Base-by-base conservation (phyloP, 2,113 vertebrate species). In the Smithornis capensis region DNA sequence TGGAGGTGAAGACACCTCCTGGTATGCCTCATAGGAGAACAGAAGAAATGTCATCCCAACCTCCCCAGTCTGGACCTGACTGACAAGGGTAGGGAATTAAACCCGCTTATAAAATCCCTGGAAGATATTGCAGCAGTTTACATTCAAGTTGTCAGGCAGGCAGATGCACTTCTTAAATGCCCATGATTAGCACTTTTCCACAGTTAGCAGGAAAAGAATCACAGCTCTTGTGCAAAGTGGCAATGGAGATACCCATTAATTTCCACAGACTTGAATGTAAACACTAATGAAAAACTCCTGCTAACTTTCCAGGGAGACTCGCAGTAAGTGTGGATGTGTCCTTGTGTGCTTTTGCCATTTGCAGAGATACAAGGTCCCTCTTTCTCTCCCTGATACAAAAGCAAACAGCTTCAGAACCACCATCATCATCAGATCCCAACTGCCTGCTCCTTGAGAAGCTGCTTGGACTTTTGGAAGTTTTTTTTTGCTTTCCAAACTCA, bases 161-260 rank as follows among this genome's bases (percentile, higher is more conserved):
- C 76, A 94, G 11, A 75, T 68, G 74, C 22, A 71, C 14, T 76
- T 68, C 22, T 85, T 74, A 80, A 97, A 96, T 19, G 24, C 18
- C 89, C 60, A 7, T 79, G 81, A 96, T 95, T 93, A 97, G 42
- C 4, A 10, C 45, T 80, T 75, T 93, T 96, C 59, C 62, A 57
- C 83, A 92, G 1, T 29, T 74, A 94, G 9, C 35, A 78, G 88
- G 64, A 87, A 55, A 92, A 90, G 85, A 87, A 84, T 96, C 88
- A 56, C 60, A 86, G 68, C 57, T 89, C 87, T 94, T 82, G 68
- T 87, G 60, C 62, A 62, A 68, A 92, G 94, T 65, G 68, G 53
- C 55, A 79, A 4, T 14, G 40, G 73, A 83, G 81, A 96, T 87
- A 92, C 44, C 57, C 53, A 68, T 71, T 81, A 59, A 97, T 96